These are phyloP conservation scores for Hypercompe scribonia DNA, from an alignment of 2,888 invertebrate genomes.

Conservation along the genomic window DNA sequence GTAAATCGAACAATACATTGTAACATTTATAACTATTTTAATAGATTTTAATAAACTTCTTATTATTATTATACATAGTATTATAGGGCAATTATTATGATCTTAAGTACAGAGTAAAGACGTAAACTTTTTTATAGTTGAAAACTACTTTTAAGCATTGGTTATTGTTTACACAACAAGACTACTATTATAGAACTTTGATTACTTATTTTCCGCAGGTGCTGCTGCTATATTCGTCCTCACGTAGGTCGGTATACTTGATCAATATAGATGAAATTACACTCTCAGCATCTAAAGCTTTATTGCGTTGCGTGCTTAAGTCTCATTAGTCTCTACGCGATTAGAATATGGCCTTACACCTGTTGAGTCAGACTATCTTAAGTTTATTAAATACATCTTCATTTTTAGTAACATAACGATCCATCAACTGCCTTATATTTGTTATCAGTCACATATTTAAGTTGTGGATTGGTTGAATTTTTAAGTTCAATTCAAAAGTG, in stretches of 20 bases:
- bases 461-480: too few relatives aligned
- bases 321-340: conserved; percentile 58
- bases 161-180: not conserved
- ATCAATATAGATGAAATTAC: conserved; percentile 54
- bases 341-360: conserved; percentile 44
- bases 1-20: too few relatives aligned
- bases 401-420: not conserved
- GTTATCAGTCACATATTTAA: not conserved
- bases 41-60: too few relatives aligned
- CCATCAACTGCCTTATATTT: not conserved
- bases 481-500: not conserved
- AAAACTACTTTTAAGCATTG: not conserved
- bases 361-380: conserved; percentile 21
- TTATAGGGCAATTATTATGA: not conserved
- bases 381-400: not conserved
- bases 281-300: conserved; percentile 59
- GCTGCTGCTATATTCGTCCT: conserved; percentile 38
- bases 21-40: too few relatives aligned
- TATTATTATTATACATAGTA: too few relatives aligned
- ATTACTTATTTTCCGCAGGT: conserved; percentile 42
- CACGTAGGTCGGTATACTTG: conserved; percentile 29
- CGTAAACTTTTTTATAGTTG: not conserved
- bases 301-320: conserved; percentile 58
- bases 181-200: conserved; percentile 12
- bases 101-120: not conserved